phyloP scores from a whole-genome alignment of 2,797 vertebrate genomes.

The Cetoscarus ocellatus region DNA sequence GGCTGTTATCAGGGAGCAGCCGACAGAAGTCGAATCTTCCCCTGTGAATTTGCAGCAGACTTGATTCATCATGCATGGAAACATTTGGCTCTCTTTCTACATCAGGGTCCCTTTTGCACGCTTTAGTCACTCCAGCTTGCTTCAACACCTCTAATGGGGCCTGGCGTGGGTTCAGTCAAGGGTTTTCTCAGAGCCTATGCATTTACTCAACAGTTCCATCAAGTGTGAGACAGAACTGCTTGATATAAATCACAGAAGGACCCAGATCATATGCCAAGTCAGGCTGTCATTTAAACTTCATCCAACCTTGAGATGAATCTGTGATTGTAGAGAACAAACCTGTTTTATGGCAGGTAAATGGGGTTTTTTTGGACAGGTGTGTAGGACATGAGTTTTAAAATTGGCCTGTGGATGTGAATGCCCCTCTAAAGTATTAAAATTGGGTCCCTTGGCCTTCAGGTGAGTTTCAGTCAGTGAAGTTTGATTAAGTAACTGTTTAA shows the following conservation, averaged over 20 bases:
- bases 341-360: no score
- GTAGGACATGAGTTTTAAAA: no score
- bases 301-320: neutral
- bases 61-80: slow-evolving; percentile 3
- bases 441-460: no score
- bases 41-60: slow-evolving; percentile 3
- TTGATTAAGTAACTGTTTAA: no score
- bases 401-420: no score
- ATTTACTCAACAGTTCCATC: slow-evolving; percentile 7
- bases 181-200: slow-evolving; percentile 14
- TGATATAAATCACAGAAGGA: neutral
- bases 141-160: slow-evolving; percentile 52
- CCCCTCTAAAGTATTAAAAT: no score
- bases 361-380: no score
- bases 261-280: neutral
- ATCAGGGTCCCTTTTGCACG: neutral
- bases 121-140: slow-evolving; percentile 6
- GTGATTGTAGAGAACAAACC: no score
- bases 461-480: no score
- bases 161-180: slow-evolving; percentile 25
- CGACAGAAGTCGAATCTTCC: neutral
- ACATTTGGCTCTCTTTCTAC: neutral
- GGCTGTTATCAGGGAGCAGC: neutral
- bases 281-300: no score
- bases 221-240: slow-evolving; percentile 5